These are phyloP conservation scores for Phlogophora meticulosa DNA, from an alignment of 2,888 invertebrate species.

Conservation along the genomic window DNA sequence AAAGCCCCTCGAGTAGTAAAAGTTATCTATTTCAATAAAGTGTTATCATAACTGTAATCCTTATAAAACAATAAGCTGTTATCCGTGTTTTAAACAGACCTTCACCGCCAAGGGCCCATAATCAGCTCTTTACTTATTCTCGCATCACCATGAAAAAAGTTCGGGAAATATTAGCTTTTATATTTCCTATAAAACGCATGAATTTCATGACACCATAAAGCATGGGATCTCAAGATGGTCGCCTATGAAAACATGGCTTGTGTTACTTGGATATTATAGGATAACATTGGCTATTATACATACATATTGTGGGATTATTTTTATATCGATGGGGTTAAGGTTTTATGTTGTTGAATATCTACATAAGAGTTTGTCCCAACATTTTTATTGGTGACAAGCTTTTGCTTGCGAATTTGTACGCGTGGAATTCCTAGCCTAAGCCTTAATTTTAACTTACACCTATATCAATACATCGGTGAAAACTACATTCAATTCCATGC, in stretches of 20 bases:
- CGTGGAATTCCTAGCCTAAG: too few species aligned
- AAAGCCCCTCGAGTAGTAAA: too few species aligned
- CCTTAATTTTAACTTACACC: too few species aligned
- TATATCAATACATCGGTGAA: too few species aligned
- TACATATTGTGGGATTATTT: slow-evolving; percentile 52
- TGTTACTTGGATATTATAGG: slow-evolving; percentile 48
- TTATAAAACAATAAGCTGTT: background rate
- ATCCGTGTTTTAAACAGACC: background rate
- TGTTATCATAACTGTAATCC: too few species aligned
- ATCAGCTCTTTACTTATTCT: slow-evolving; percentile 38
- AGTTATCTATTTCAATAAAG: too few species aligned
- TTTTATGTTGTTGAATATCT: slow-evolving; percentile 20
- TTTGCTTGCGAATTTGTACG: too few species aligned
- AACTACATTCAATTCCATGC: too few species aligned
- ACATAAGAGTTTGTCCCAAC: background rate
- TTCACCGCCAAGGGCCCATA: slow-evolving; percentile 13
- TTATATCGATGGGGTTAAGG: slow-evolving; percentile 34
- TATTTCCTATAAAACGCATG: slow-evolving; percentile 57
- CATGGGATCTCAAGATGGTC: slow-evolving; percentile 51
- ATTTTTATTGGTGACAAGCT: background rate
- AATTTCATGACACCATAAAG: slow-evolving; percentile 61
- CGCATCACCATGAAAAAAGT: slow-evolving; percentile 40
- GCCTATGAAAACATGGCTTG: slow-evolving; percentile 52
- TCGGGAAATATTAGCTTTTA: slow-evolving; percentile 52
- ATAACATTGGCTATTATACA: slow-evolving; percentile 43